Conservation (phyloP, 2,797 vertebrate species). For the Pseudochromis fuscus region DNA sequence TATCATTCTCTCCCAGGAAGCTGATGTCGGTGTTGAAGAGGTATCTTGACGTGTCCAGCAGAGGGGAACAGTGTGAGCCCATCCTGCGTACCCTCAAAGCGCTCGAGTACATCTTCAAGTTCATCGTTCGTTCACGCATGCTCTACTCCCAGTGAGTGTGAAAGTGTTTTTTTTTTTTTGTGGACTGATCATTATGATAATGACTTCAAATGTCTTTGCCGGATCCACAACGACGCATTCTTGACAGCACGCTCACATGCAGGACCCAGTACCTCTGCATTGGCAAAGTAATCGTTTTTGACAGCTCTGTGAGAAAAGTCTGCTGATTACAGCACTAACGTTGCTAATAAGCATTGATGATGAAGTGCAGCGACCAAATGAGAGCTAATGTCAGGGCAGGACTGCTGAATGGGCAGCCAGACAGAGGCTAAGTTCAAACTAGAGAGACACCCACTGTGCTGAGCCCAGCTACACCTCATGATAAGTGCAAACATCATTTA, state of each 20-base stretch:
- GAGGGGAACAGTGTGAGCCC: slow-evolving; percentile 94
- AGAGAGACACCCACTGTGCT: slow-evolving; percentile 46
- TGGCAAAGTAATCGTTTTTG: slow-evolving; percentile 55
- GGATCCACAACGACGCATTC: neutral
- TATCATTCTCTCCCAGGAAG: slow-evolving; percentile 85
- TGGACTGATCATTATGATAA: slow-evolving; percentile 23
- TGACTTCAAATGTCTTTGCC: slow-evolving; percentile 10
- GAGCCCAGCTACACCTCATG: slow-evolving; percentile 48
- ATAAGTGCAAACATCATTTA: slow-evolving; percentile 72
- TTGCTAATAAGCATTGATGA: slow-evolving; percentile 80
- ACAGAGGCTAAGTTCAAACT: slow-evolving; percentile 32
- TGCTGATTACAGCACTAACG: slow-evolving; percentile 77
- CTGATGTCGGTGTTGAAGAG: slow-evolving; percentile 96
- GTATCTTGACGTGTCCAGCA: slow-evolving; percentile 94
- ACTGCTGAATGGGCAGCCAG: slow-evolving; percentile 64
- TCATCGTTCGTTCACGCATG: slow-evolving; percentile 97
- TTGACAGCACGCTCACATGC: slow-evolving; percentile 5
- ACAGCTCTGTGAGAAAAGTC: slow-evolving; percentile 58
- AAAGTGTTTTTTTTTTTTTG: neutral
- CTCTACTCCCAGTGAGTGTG: slow-evolving; percentile 97
- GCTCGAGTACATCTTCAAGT: slow-evolving; percentile 98
- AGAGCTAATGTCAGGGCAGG: slow-evolving; percentile 61
- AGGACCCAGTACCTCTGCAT: slow-evolving; percentile 16
- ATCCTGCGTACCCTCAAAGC: slow-evolving; percentile 97
- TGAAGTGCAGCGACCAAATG: slow-evolving; percentile 66